Conservation (phyloP, 2,888 invertebrate species). For the Tetramorium bicarinatum region DNA sequence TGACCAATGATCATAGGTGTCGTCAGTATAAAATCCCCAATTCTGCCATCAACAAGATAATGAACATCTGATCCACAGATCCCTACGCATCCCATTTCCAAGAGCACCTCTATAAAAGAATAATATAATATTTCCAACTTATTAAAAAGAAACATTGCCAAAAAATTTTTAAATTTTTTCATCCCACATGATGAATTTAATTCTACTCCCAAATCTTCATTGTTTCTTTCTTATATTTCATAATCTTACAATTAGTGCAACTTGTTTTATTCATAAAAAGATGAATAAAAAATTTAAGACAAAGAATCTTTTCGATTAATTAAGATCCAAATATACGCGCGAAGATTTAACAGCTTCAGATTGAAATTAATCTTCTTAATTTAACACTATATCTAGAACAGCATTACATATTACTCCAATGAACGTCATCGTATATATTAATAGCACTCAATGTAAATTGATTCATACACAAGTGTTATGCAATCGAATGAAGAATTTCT, state of each 20-base stretch:
- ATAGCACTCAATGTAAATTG: constrained; percentile 35
- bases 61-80: constrained; percentile 99
- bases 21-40: constrained; percentile 94
- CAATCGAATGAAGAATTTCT: not conserved
- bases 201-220: not conserved
- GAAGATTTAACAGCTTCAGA: not conserved
- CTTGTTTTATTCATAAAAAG: not conserved
- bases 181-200: not conserved
- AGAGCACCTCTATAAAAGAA: constrained; percentile 91
- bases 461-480: not conserved
- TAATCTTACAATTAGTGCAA: not conserved
- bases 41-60: constrained; percentile 94
- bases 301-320: not conserved
- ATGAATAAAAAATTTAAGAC: not conserved
- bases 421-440: constrained; percentile 13
- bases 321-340: not conserved
- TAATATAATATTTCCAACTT: not conserved
- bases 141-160: constrained; percentile 2
- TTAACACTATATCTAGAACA: constrained; percentile 24
- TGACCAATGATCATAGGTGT: constrained; percentile 98
- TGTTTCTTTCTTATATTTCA: not conserved
- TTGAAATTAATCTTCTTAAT: constrained; percentile 29
- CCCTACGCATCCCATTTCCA: constrained; percentile 97
- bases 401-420: constrained; percentile 6
- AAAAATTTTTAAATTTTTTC: not conserved